Evolutionary conservation across 2,113 vertebrate species (phyloP), one percentile per base, ranked within the genome.

Genomic region (Dicrurus megarhynchus): DNA sequence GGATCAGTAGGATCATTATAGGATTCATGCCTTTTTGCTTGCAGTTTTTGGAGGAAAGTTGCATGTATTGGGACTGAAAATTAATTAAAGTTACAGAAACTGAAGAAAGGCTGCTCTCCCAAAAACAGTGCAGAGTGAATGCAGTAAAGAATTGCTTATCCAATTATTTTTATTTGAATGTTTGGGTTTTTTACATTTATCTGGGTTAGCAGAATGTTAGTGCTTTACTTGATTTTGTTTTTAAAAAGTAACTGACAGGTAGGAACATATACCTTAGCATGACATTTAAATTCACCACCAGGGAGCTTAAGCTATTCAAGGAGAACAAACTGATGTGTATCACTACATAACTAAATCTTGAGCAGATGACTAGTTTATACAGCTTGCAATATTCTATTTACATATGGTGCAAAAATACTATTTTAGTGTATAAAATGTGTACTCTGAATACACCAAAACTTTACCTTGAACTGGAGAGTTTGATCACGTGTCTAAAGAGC

Each of bases 241-340:
- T 82, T 78, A 60, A 84, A 81, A 84, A 67, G 49, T 84, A 87
- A 80, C 39, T 79, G 59, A 85, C 92, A 41, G 16, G 30, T 60
- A 92, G 26, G 16, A 95, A 94, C 13, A 76, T 42, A 70, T 3
- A 93, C 32, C 63, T 55, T 68, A 42, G 47, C 64, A 93, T 74
- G 67, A 52, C 20, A 63, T 49, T 88, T n/a, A 63, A 95, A 95
- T 94, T 95, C 55, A 94, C 49, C 96, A 76, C 61, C 26, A 49
- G 27, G 44, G 41, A 64, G 52, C 59, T 74, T 53, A 84, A 21
- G 60, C 22, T 42, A 61, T 71, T 84, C 55, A 87, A 61, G 19
- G 16, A 81, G 84, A 65, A 84, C 9, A 70, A 50, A 69, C 15
- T 52, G 26, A 75, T 50, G 42, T 13, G 4, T 30, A 71, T 42